Conservation (phyloP, 2,888 invertebrate genomes). For the Hyalella azteca region DNA sequence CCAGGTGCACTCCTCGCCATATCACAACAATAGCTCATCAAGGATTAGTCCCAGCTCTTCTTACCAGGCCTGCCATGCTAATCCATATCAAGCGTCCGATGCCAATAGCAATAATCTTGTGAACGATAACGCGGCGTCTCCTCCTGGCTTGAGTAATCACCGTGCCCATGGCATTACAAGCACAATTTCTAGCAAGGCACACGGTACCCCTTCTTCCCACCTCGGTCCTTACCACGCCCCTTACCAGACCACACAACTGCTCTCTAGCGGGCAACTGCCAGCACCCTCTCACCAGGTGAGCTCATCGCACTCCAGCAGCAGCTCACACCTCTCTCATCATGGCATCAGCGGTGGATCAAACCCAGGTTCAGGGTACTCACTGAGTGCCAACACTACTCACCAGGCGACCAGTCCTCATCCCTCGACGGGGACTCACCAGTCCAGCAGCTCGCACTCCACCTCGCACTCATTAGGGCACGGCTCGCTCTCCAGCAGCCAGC, state of each 20-base stretch:
- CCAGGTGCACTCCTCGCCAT: slow-evolving; percentile 26
- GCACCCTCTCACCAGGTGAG: not conserved
- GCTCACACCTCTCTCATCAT: not conserved
- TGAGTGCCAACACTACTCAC: not conserved
- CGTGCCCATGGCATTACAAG: not conserved
- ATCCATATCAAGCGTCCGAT: not conserved
- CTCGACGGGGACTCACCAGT: slow-evolving; percentile 12
- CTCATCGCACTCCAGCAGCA: not conserved
- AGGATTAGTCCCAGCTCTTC: slow-evolving; percentile 18
- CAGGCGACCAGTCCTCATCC: slow-evolving; percentile 4
- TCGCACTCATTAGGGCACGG: slow-evolving; percentile 5
- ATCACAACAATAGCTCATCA: slow-evolving; percentile 13
- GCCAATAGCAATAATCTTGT: slow-evolving; percentile 19
- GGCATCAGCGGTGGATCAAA: not conserved
- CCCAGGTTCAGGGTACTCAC: slow-evolving; percentile 1
- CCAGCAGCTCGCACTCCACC: slow-evolving; percentile 23
- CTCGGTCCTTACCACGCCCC: not conserved
- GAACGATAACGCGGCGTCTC: not conserved
- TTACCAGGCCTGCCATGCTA: not conserved
- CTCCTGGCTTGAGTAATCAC: not conserved
- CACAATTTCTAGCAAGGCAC: not conserved
- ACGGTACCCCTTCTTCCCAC: not conserved
- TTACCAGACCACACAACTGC: not conserved
- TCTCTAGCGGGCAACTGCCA: not conserved
- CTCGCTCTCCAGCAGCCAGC: slow-evolving; percentile 1